Evolutionary conservation across 2,888 invertebrate genomes (phyloP).

Genomic region (Sepiola atlantica): DNA sequence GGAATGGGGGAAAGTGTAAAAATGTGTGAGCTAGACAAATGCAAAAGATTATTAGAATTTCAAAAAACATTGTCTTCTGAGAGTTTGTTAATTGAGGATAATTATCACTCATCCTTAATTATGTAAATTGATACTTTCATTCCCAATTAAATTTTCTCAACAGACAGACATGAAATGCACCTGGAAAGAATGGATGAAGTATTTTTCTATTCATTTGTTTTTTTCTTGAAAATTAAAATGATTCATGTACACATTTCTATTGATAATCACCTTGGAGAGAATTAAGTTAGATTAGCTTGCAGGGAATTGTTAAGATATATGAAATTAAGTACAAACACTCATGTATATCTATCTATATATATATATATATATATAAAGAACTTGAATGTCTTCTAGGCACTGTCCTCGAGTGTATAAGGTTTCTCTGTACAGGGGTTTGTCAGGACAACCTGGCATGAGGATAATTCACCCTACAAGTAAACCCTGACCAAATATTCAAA

Average conservation of each 20-base stretch:
- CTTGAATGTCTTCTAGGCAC: too few relatives aligned
- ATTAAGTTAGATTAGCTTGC: not conserved
- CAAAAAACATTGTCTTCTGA: not conserved
- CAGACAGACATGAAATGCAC: not conserved
- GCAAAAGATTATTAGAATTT: not conserved
- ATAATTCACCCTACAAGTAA: too few relatives aligned
- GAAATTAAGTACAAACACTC: not conserved
- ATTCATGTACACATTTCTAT: not conserved
- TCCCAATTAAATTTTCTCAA: not conserved
- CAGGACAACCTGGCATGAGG: too few relatives aligned
- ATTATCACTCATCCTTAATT: not conserved
- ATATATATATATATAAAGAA: too few relatives aligned
- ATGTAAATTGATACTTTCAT: not conserved
- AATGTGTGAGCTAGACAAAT: not conserved
- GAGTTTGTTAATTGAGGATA: not conserved
- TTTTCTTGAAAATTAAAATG: not conserved
- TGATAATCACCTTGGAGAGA: not conserved
- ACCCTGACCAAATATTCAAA: too few relatives aligned
- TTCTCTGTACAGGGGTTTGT: too few relatives aligned
- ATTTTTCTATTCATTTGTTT: not conserved
- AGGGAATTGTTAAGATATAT: not conserved
- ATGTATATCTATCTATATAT: too few relatives aligned
- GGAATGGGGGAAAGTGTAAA: not conserved
- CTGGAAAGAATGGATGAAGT: not conserved
- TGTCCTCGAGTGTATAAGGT: too few relatives aligned